Percentiles rank a stretch among this genome's conserved stretches.
Conservation (phyloP, 1,140 invertebrate species). For the Drosophila pectinifera region DNA sequence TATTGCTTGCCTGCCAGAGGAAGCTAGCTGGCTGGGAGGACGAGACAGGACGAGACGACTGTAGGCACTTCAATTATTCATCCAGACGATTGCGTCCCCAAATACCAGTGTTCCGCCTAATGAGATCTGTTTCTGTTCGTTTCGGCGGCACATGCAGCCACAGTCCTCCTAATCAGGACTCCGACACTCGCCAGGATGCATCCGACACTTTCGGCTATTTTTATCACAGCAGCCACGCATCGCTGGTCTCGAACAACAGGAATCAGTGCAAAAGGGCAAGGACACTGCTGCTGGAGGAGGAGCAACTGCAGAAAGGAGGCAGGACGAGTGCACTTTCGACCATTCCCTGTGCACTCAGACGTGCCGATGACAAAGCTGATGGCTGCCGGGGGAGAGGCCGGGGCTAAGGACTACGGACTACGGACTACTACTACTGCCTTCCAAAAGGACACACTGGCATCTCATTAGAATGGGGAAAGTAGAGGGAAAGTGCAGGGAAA, state of each 20-base stretch:
- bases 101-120: slow-evolving; percentile 45
- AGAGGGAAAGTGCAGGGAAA: background rate
- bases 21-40: too few species aligned
- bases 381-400: background rate
- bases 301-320: background rate
- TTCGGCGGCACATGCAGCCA: slow-evolving; percentile 1
- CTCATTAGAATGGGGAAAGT: slow-evolving; percentile 16
- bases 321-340: slow-evolving; percentile 25
- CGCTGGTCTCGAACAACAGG: slow-evolving; percentile 76
- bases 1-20: slow-evolving; percentile 44
- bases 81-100: slow-evolving; percentile 43
- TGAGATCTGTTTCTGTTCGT: slow-evolving; percentile 42
- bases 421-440: background rate
- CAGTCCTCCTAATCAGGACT: slow-evolving; percentile 26
- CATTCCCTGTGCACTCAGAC: slow-evolving; percentile 61
- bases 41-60: background rate
- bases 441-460: slow-evolving; percentile 11
- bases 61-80: slow-evolving; percentile 46
- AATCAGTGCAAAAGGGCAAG: slow-evolving; percentile 57
- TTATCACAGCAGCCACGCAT: slow-evolving; percentile 77
- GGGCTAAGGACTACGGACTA: slow-evolving; percentile 8
- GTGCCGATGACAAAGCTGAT: slow-evolving; percentile 49
- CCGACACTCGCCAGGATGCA: slow-evolving; percentile 1
- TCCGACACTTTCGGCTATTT: slow-evolving; percentile 67
- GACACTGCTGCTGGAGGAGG: slow-evolving; percentile 18